A percentile compares a stretch with the other conserved stretches of the same genome.
These are phyloP conservation scores for Drosophila insularis DNA, from an alignment of 1,140 invertebrate species.

Conservation along the genomic window DNA sequence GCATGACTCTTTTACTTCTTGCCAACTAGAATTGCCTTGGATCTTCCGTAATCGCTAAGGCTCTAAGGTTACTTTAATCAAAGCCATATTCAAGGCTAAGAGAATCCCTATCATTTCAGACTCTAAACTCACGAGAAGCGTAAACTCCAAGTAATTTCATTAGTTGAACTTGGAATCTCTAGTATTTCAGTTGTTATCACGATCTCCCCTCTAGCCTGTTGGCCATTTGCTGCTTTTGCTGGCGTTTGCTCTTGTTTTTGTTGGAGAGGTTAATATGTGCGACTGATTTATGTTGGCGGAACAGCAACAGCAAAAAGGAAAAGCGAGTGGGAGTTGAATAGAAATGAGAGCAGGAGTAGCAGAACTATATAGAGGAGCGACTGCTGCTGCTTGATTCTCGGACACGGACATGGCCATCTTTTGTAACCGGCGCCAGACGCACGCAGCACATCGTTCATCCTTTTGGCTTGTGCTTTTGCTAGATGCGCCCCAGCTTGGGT, in stretches of 20 bases:
- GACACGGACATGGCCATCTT: conserved; percentile 49
- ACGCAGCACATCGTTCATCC: conserved; percentile 75
- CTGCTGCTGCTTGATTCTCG: conserved; percentile 9
- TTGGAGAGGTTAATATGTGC: conserved; percentile 71
- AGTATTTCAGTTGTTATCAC: conserved; percentile 13
- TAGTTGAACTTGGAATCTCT: not conserved
- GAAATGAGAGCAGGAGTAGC: not conserved
- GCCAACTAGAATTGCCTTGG: too few relatives aligned
- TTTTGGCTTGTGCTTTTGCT: conserved; percentile 29
- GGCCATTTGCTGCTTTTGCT: conserved; percentile 23
- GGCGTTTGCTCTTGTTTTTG: conserved; percentile 14
- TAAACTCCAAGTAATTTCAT: not conserved
- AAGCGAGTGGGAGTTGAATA: conserved; percentile 20
- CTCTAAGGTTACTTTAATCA: too few relatives aligned
- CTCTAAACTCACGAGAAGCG: too few relatives aligned
- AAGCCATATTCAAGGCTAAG: too few relatives aligned
- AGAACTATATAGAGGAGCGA: not conserved
- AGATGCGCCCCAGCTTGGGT: not conserved
- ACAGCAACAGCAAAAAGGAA: conserved; percentile 42
- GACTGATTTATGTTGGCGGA: conserved; percentile 68
- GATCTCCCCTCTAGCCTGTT: conserved; percentile 38
- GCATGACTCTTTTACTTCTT: too few relatives aligned
- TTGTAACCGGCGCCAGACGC: conserved; percentile 66
- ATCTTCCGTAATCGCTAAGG: too few relatives aligned
- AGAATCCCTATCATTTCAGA: too few relatives aligned